Percentiles rank a stretch among this genome's conserved stretches.
Evolutionary conservation across 2,113 vertebrate genomes (phyloP).

Genomic region (Gorsachius goisagi): DNA sequence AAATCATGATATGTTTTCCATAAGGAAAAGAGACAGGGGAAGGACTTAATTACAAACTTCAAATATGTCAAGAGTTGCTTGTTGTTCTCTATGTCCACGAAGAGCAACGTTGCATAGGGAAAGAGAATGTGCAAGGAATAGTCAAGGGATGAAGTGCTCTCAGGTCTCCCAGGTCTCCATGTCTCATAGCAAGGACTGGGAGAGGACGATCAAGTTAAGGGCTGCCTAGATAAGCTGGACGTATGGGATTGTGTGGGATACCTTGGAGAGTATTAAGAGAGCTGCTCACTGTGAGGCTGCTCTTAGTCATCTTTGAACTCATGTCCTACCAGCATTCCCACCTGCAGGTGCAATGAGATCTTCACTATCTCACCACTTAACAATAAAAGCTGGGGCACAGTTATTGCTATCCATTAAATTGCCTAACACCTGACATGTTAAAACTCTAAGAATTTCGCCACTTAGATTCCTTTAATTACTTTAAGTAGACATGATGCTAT

Average conservation of each 20-base stretch:
- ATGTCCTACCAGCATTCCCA: background rate
- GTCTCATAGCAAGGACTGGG: background rate
- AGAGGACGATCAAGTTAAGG: background rate
- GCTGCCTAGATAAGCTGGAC: background rate
- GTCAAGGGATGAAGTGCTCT: background rate
- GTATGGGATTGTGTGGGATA: background rate
- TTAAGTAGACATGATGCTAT: background rate
- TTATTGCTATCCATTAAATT: background rate
- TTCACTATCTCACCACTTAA: background rate
- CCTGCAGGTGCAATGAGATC: background rate
- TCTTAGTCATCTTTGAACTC: background rate
- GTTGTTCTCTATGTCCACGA: background rate
- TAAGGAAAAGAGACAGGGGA: background rate
- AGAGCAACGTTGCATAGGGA: background rate
- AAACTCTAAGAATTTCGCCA: background rate
- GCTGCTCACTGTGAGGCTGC: background rate
- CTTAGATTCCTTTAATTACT: background rate
- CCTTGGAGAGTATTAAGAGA: background rate
- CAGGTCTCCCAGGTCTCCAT: background rate
- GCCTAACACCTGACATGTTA: background rate
- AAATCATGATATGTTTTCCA: background rate
- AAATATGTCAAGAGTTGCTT: background rate
- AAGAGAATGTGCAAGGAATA: background rate
- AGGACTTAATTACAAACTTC: background rate
- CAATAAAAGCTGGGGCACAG: background rate